A percentile compares a stretch with the other conserved stretches of the same genome.
These are phyloP conservation scores for Orbicella faveolata DNA, from an alignment of 64 coral and sea anemone genomes.

Conservation along the genomic window DNA sequence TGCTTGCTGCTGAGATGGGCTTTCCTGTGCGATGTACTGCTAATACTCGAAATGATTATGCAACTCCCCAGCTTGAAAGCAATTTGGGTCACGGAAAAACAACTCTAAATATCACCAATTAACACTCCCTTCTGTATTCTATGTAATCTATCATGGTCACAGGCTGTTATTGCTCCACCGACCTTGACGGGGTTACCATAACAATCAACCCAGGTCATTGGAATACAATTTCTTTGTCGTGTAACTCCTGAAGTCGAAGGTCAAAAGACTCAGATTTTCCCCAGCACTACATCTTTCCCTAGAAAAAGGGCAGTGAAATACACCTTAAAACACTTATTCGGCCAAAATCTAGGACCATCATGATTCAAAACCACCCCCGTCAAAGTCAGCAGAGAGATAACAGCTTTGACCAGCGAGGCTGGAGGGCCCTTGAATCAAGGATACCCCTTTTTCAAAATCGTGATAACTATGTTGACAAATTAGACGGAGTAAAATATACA, in stretches of 20 bases:
- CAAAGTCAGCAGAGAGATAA: slow-evolving; percentile 39
- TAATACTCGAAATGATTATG: slow-evolving; percentile 26
- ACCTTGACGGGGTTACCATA: neutral
- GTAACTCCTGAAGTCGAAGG: slow-evolving; percentile 6
- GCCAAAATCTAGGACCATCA: no score
- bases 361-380: slow-evolving; percentile 22
- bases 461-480: slow-evolving; percentile 1
- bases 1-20: neutral
- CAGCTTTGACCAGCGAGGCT: slow-evolving; percentile 26
- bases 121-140: slow-evolving; percentile 8
- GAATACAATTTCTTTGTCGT: slow-evolving; percentile 12
- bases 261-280: no score
- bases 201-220: slow-evolving; percentile 19
- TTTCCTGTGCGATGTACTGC: slow-evolving; percentile 6
- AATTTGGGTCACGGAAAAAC: neutral
- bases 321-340: no score
- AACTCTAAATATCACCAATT: slow-evolving; percentile 28
- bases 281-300: no score
- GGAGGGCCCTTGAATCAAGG: slow-evolving; percentile 19
- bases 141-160: slow-evolving; percentile 6
- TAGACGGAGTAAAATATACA: slow-evolving; percentile 19
- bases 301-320: no score
- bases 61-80: no score
- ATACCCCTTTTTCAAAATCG: slow-evolving; percentile 30
- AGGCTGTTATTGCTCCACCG: slow-evolving; percentile 1